These are phyloP conservation scores for Sanderia malayensis DNA, from an alignment of 30 jellyfish, hydroid and myxozoan species.

Conservation along the genomic window DNA sequence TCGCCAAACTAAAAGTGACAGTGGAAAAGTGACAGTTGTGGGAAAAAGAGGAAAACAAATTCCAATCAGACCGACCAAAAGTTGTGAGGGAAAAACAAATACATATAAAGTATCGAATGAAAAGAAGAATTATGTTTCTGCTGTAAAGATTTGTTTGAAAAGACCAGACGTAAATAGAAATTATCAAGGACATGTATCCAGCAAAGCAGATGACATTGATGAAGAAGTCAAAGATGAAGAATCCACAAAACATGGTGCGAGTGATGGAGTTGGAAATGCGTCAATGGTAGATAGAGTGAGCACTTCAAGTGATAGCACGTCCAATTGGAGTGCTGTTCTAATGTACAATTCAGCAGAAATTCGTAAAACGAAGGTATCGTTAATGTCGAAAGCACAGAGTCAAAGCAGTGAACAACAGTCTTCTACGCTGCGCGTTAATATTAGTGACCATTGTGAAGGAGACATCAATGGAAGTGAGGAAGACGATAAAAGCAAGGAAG, in stretches of 20 bases:
- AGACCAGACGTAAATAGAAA: background rate
- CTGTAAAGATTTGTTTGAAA: conserved; percentile 4
- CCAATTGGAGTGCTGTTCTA: background rate
- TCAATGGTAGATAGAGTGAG: background rate
- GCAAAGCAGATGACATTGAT: too few species aligned
- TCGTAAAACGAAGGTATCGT: too few species aligned
- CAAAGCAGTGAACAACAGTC: background rate
- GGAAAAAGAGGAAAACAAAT: conserved; percentile 43
- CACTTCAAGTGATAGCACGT: background rate
- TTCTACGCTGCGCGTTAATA: too few species aligned
- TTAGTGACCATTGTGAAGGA: too few species aligned
- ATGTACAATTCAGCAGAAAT: background rate
- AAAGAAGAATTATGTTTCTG: conserved; percentile 3
- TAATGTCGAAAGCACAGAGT: too few species aligned
- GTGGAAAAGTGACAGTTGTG: conserved; percentile 41
- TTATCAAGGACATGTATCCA: too few species aligned
- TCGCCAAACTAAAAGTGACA: conserved; percentile 69
- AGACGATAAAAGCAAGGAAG: too few species aligned
- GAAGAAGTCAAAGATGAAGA: too few species aligned
- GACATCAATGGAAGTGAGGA: too few species aligned
- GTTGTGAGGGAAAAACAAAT: conserved; percentile 14
- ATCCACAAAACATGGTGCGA: background rate
- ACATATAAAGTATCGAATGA: background rate
- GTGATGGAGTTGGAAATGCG: background rate
- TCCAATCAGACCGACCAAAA: conserved; percentile 42